Conservation (phyloP, 2,113 vertebrate species). For the Oenanthe oenanthe region DNA sequence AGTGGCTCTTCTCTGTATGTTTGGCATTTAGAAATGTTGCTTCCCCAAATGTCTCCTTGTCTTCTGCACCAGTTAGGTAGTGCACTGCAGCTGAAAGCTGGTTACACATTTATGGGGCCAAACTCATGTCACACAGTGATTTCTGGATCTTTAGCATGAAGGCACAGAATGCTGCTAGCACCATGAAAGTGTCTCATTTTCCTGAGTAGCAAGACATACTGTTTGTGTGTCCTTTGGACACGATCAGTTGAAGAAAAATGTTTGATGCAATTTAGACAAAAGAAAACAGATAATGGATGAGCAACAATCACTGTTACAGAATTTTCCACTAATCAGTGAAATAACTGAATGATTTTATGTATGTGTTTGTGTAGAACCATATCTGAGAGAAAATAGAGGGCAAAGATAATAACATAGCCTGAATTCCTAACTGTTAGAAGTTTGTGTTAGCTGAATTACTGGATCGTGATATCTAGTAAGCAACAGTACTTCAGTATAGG, state of each 20-base stretch:
- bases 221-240: background rate
- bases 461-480: background rate
- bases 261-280: background rate
- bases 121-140: background rate
- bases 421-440: background rate
- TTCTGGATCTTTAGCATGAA: background rate
- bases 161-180: background rate
- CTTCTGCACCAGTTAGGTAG: background rate
- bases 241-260: background rate
- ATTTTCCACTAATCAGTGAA: background rate
- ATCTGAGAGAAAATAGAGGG: background rate
- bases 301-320: background rate
- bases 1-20: constrained; percentile 2
- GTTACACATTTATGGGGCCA: background rate
- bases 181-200: background rate
- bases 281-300: background rate
- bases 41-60: background rate
- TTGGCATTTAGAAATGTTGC: constrained; percentile 11
- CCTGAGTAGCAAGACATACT: background rate
- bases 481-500: background rate
- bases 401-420: background rate
- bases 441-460: background rate
- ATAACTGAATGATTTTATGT: background rate
- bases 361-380: background rate
- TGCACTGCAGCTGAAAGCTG: background rate